Evolutionary conservation across 2,797 vertebrate species (phyloP), one percentile per base, ranked within the genome.

Genomic region (Acrossocheilus wenchowensis): DNA sequence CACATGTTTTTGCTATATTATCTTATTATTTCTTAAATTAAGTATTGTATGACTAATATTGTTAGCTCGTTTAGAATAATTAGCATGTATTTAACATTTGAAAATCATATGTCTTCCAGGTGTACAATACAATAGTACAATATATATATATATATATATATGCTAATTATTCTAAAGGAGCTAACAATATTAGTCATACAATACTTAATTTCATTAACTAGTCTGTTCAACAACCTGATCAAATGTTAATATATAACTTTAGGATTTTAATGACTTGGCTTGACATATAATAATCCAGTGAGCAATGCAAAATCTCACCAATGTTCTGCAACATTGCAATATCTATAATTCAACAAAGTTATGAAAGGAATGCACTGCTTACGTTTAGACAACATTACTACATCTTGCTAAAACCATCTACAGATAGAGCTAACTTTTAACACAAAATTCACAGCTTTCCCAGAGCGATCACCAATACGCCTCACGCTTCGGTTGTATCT

Each of bases 381-480:
- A 62, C n/a, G 14, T 83, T 84, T 69, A 39, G 21, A 52, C n/a
- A 50, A 17, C 30, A 68, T 66, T 64, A 26, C 72, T 36, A 30
- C 2, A 73, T 82, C 60, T 86, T 23, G 21, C 30, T 68, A 60
- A 82, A 85, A 23, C 68, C n/a, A 12, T 43, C 41, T 71, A 64
- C 52, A 78, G 50, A 21, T 78, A n/a, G 69, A 62, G 71, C 17
- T 19, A 15, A 75, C 54, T 74, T 10, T 83, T 64, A 80, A 87
- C 75, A 71, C 66, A 60, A 39, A 62, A 77, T 30, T 57, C 73
- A n/a, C 4, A 26, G n/a, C 14, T 36, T 57, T 81, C 71, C 82
- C 71, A 77, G 36, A 75, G n/a, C 3, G 41, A 78, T 81, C 45
- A 36, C 26, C 21, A 69, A 79, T 69, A 69, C n/a, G 43, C 6